Evolutionary conservation across 92 coral and sea anemone genomes (phyloP).

Genomic region (Epizoanthus scotinus): DNA sequence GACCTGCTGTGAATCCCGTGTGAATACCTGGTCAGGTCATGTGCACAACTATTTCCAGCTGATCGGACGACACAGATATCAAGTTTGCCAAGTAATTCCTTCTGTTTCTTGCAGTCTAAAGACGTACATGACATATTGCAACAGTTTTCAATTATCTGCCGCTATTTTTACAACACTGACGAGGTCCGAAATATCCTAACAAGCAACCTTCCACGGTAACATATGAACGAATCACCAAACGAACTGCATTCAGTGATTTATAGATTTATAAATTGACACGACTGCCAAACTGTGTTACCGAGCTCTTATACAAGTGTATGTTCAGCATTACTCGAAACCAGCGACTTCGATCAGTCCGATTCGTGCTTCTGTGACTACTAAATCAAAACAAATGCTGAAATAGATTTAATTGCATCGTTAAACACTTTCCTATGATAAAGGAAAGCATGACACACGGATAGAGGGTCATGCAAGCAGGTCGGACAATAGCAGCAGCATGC

Average conservation of each 20-base stretch:
- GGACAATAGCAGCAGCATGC: not conserved
- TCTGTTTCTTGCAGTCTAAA: not conserved
- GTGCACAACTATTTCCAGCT: not conserved
- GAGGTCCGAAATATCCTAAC: no score
- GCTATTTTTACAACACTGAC: no score
- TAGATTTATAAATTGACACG: constrained; percentile 10
- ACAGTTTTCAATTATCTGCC: not conserved
- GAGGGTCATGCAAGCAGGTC: not conserved
- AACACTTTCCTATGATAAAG: constrained; percentile 17
- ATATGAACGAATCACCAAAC: not conserved
- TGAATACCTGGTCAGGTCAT: not conserved
- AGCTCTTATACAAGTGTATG: not conserved
- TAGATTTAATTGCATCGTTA: not conserved
- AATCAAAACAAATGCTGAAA: constrained; percentile 21
- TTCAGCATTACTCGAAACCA: constrained; percentile 3
- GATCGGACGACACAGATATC: not conserved
- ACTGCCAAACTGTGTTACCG: not conserved
- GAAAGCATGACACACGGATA: constrained; percentile 1
- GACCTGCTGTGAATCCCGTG: not conserved
- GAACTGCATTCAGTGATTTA: not conserved
- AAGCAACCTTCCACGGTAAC: no score
- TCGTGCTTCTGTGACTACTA: not conserved
- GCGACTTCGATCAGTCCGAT: not conserved
- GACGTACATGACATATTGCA: not conserved
- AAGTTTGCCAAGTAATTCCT: not conserved